phyloP scores from a whole-genome alignment of 2,888 invertebrate species.

The Andrena marginata region DNA sequence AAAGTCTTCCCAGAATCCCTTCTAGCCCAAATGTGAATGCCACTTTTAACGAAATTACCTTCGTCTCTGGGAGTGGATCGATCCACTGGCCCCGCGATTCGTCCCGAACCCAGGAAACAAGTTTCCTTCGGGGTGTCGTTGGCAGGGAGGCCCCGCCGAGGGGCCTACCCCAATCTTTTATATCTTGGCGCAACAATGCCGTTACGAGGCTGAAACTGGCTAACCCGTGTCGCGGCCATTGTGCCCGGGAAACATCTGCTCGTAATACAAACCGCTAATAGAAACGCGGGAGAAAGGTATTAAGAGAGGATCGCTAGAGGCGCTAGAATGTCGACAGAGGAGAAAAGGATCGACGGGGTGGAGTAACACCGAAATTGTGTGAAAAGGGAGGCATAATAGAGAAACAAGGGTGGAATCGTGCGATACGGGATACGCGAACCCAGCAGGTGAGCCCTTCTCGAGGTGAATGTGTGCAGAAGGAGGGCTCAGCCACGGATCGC shows the following conservation, averaged over 20 bases:
- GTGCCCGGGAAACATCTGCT: slow-evolving; percentile 82
- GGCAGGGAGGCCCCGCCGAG: slow-evolving; percentile 34
- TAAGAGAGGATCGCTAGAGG: slow-evolving; percentile 39
- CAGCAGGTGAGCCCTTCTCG: slow-evolving; percentile 18
- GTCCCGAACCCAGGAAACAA: slow-evolving; percentile 38
- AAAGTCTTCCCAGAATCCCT: no score
- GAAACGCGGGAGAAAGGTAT: slow-evolving; percentile 76
- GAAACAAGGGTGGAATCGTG: slow-evolving; percentile 67
- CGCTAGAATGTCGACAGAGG: slow-evolving; percentile 37
- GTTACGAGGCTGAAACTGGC: slow-evolving; percentile 79
- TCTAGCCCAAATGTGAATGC: no score
- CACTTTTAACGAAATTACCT: background rate
- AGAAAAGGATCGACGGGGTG: slow-evolving; percentile 35
- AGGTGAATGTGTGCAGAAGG: background rate
- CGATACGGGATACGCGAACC: slow-evolving; percentile 55
- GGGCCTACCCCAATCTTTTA: slow-evolving; percentile 80
- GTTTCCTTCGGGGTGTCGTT: slow-evolving; percentile 53
- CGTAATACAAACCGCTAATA: slow-evolving; percentile 84
- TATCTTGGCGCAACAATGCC: slow-evolving; percentile 78
- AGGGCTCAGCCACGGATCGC: background rate
- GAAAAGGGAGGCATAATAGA: slow-evolving; percentile 67
- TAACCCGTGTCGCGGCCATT: slow-evolving; percentile 77
- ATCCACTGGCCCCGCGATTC: slow-evolving; percentile 13
- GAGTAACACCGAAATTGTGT: slow-evolving; percentile 60
- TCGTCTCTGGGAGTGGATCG: background rate